A percentile compares a stretch with the other conserved stretches of the same genome.
Evolutionary conservation across 2,797 vertebrate species (phyloP).

Genomic region (Cryptoprocta ferox): DNA sequence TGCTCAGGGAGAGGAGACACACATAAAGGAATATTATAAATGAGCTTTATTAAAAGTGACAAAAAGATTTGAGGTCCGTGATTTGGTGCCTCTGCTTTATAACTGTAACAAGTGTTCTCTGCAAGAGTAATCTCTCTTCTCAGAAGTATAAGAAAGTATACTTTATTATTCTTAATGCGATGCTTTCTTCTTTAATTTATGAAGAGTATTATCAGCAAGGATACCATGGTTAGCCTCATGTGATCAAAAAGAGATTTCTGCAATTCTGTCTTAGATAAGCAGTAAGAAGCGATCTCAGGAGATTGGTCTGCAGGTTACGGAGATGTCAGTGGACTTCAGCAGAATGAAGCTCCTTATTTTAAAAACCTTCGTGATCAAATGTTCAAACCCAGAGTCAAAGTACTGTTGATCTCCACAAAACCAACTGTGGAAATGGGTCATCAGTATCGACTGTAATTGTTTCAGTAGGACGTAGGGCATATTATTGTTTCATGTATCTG

Average conservation of each 20-base stretch:
- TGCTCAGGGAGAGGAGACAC: not conserved
- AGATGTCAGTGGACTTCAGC: not conserved
- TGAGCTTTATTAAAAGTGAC: constrained; percentile 18
- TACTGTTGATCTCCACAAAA: not conserved
- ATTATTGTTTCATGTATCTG: not conserved
- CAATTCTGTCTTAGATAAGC: not conserved
- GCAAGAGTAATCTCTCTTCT: not conserved
- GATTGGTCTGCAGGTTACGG: not conserved
- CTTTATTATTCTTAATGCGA: not conserved
- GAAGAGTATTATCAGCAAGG: not conserved
- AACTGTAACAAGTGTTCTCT: not conserved
- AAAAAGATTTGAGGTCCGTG: not conserved
- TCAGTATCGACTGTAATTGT: not conserved
- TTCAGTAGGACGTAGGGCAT: not conserved
- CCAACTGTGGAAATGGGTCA: not conserved
- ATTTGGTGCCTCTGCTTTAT: not conserved
- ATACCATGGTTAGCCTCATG: not conserved
- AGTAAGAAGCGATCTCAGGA: not conserved
- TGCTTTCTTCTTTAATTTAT: not conserved
- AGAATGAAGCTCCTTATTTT: not conserved
- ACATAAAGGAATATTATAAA: not conserved
- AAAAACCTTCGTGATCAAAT: not conserved
- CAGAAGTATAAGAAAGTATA: not conserved
- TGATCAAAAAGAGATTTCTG: not conserved
- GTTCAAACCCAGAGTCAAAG: not conserved